Evolutionary conservation across 2,797 vertebrate species (phyloP).

Genomic region (Allobates femoralis): DNA sequence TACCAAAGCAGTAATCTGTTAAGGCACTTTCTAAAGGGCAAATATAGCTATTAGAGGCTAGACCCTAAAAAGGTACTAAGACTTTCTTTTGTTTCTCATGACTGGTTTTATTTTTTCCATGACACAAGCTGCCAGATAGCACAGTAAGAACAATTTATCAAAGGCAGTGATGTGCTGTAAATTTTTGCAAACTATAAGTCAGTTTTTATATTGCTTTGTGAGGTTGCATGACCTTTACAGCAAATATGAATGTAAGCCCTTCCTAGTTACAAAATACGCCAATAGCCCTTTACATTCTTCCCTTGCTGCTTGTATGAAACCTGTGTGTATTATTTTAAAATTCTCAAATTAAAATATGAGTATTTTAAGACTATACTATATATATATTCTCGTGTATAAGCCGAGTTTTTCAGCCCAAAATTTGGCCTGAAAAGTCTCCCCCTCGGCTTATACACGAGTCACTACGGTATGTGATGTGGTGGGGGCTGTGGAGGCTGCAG

Average conservation of each 20-base stretch:
- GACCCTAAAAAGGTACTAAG: constrained; percentile 36
- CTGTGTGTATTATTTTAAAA: not conserved
- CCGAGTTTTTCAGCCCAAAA: too few species aligned
- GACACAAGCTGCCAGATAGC: constrained; percentile 45
- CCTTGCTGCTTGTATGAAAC: not conserved
- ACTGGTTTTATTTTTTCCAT: constrained; percentile 57
- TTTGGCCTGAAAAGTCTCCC: too few species aligned
- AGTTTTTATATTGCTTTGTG: constrained; percentile 57
- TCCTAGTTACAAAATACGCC: not conserved
- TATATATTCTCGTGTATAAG: too few species aligned
- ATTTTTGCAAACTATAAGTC: constrained; percentile 55
- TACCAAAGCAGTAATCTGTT: constrained; percentile 51
- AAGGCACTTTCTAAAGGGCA: constrained; percentile 47
- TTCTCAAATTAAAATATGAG: not conserved
- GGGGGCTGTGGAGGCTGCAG: too few species aligned
- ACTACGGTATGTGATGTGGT: too few species aligned
- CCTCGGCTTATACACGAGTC: too few species aligned
- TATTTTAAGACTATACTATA: not conserved
- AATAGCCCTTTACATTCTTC: not conserved
- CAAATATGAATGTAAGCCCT: constrained; percentile 4
- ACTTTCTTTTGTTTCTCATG: constrained; percentile 54
- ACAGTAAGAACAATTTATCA: constrained; percentile 58
- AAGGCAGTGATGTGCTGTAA: constrained; percentile 56
- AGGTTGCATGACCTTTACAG: constrained; percentile 39
- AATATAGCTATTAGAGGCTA: constrained; percentile 43